These are phyloP conservation scores for Chionis minor DNA, from an alignment of 2,113 vertebrate genomes.

Conservation along the genomic window DNA sequence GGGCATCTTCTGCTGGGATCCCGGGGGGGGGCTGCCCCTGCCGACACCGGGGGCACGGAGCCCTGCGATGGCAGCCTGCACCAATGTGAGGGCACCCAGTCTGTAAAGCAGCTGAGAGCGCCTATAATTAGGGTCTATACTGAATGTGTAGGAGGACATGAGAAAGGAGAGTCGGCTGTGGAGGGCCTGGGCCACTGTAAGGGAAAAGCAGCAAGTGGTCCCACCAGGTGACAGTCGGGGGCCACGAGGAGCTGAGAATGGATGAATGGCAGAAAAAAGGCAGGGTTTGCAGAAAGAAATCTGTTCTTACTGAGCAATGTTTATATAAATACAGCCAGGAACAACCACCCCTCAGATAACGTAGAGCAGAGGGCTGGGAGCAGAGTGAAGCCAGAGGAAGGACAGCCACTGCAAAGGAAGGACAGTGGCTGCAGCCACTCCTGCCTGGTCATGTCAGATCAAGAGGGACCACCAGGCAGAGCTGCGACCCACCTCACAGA, in stretches of 20 bases:
- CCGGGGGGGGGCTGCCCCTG: rapidly evolving
- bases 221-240: background rate
- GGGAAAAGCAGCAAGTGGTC: background rate
- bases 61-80: background rate
- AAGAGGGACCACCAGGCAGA: background rate
- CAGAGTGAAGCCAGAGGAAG: background rate
- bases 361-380: background rate
- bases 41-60: rapidly evolving
- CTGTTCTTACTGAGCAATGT: background rate
- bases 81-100: rapidly evolving
- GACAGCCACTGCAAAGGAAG: too few species aligned
- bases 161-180: background rate
- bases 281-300: background rate
- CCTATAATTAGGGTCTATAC: rapidly evolving
- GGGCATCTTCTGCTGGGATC: rapidly evolving
- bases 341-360: rapidly evolving
- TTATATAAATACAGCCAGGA: background rate
- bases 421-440: background rate
- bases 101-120: rapidly evolving
- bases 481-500: background rate
- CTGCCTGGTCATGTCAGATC: background rate
- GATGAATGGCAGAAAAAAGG: background rate
- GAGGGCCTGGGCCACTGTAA: background rate
- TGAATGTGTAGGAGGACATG: rapidly evolving
- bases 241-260: background rate